Evolutionary conservation across 2,113 vertebrate genomes (phyloP).

Genomic region (Otus sunia): DNA sequence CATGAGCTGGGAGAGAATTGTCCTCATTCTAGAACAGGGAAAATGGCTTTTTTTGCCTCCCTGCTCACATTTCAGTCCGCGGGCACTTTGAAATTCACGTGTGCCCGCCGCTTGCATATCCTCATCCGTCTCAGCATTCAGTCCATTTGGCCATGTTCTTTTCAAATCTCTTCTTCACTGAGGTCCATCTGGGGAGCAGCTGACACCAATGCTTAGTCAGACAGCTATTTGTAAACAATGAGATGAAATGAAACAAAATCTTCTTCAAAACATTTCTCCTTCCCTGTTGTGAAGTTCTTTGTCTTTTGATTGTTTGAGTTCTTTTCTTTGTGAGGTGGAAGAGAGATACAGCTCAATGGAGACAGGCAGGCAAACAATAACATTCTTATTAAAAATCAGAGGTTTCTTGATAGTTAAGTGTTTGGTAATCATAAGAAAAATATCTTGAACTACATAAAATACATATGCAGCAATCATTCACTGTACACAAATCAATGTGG

Average conservation of each 20-base stretch:
- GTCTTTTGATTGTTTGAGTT: not conserved
- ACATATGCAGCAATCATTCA: not conserved
- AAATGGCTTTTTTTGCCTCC: not conserved
- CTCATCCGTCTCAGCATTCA: not conserved
- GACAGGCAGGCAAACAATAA: not conserved
- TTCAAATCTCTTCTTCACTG: not conserved
- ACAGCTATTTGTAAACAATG: not conserved
- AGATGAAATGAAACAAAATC: not conserved
- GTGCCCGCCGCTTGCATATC: rapidly evolving
- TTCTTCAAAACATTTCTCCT: not conserved
- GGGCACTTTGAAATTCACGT: not conserved
- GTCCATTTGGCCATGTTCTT: not conserved
- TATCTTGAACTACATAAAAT: not conserved
- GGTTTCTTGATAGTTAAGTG: not conserved
- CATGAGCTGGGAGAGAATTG: not conserved
- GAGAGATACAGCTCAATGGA: not conserved
- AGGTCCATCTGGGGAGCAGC: not conserved
- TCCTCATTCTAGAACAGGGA: not conserved
- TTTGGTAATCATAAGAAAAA: not conserved
- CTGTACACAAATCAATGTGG: not conserved
- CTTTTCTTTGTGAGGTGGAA: not conserved
- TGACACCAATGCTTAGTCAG: not conserved
- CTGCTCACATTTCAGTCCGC: not conserved
- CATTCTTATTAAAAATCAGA: not conserved
- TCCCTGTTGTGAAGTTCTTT: not conserved